Evolutionary conservation across 2,888 invertebrate species (phyloP), one percentile per base, ranked within the genome.

Genomic region (Hydropsyche betteni): DNA sequence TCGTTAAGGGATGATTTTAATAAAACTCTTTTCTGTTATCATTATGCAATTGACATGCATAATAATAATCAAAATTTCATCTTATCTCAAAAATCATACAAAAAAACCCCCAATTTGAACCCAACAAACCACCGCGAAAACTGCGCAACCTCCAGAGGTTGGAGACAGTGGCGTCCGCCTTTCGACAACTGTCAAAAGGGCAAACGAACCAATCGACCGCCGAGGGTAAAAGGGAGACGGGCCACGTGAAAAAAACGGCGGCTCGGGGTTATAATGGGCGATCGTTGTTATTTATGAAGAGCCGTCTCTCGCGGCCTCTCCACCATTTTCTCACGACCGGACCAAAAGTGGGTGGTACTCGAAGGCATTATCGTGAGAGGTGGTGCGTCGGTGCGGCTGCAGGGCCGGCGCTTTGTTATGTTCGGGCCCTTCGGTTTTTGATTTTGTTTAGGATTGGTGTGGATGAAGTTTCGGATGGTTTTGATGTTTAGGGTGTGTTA

Each of bases 261-360:
- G 73, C 73, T 51, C 73, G 74, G 76, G 75, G 74, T 77, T 73
- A 76, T 73, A 73, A 73, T 72, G 72, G 61, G 14, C 38, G 69
- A n/a, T 14, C 64, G 69, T 64, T 50, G 77, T 77, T 73, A 77
- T 75, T 77, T 75, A 75, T 77, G 77, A 75, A 75, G 75, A 77
- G 75, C 77, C 68, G 75, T 69, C 44, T 70, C 33, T 34, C 58
- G 72, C 74, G 70, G 70, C 74, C 74, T 74, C 77, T 74, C 69
- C 72, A 70, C 70, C 73, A 72, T 68, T 74, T 75, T 77, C 77
- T 77, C 77, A 77, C 77, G 77, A 74, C 77, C 75, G 72, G 68
- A 73, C 72, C 68, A 55, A 69, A 55, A 74, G 68, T 68, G 72
- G 72, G 72, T 72, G 72, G n/a, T 58, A 72, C 72, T 72, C 55